A percentile compares a stretch with the other conserved stretches of the same genome.
These are phyloP conservation scores for Spinibarbus caldwelli DNA, from an alignment of 2,797 vertebrate genomes.

Conservation along the genomic window DNA sequence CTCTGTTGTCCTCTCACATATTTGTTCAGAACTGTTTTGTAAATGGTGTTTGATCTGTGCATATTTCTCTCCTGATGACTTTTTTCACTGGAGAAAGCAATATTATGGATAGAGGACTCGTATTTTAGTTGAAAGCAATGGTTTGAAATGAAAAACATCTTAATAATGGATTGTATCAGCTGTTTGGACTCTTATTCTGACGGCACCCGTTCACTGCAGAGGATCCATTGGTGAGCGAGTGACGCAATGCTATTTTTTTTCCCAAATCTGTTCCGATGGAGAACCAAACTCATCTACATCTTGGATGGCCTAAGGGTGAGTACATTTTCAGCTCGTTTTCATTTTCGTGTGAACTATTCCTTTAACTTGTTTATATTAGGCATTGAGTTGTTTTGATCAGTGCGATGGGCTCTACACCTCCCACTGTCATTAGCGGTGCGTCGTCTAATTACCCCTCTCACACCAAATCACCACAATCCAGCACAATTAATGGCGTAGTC, in stretches of 20 bases:
- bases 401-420: neutral
- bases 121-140: too few species aligned
- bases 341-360: neutral
- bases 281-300: neutral
- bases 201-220: neutral
- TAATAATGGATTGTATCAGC: neutral
- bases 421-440: neutral
- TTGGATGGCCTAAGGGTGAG: neutral
- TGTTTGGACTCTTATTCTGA: neutral
- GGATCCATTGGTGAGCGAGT: neutral
- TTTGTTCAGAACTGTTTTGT: too few species aligned
- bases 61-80: too few species aligned
- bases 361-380: neutral
- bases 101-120: too few species aligned
- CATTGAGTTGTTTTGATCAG: neutral
- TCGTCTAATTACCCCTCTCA: slow-evolving; percentile 46
- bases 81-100: too few species aligned
- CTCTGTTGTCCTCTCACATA: too few species aligned
- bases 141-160: too few species aligned
- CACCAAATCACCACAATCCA: slow-evolving; percentile 39
- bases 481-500: slow-evolving; percentile 22
- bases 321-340: neutral
- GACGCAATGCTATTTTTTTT: neutral
- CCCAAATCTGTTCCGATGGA: neutral
- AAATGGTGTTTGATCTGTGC: too few species aligned